These are phyloP conservation scores for Brevimyrus niger DNA, from an alignment of 2,113 vertebrate species.

Conservation along the genomic window DNA sequence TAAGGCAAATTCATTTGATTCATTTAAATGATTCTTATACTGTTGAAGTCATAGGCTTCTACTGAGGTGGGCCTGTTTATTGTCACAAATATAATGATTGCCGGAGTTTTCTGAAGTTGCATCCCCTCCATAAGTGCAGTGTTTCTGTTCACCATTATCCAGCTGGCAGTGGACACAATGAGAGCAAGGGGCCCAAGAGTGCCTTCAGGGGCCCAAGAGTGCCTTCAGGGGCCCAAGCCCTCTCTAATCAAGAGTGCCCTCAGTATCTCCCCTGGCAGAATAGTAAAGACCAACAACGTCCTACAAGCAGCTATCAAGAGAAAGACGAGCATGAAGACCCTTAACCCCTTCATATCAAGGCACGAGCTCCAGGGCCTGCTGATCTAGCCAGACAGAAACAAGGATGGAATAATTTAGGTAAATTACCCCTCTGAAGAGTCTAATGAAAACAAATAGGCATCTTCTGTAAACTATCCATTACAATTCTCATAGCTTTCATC, in stretches of 20 bases:
- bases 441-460: slow-evolving; percentile 4
- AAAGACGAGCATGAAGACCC: not conserved
- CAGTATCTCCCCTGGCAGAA: not conserved
- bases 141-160: not conserved
- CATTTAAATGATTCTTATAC: not conserved
- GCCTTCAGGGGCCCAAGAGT: too few relatives aligned
- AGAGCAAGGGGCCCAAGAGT: not conserved
- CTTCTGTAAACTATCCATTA: slow-evolving; percentile 12
- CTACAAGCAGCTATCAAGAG: not conserved
- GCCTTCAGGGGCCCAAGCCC: not conserved
- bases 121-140: not conserved
- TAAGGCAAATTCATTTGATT: not conserved
- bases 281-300: not conserved
- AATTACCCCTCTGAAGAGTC: not conserved
- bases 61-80: not conserved
- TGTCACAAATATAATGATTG: not conserved
- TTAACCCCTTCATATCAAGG: not conserved
- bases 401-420: not conserved
- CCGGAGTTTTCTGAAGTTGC: not conserved
- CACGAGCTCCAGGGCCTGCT: not conserved
- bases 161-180: not conserved
- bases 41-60: not conserved
- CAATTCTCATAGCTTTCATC: slow-evolving; percentile 7
- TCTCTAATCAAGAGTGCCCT: too few relatives aligned
- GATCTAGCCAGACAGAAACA: not conserved